These are phyloP conservation scores for Rhyzopertha dominica DNA, from an alignment of 1,140 invertebrate genomes.

Conservation along the genomic window DNA sequence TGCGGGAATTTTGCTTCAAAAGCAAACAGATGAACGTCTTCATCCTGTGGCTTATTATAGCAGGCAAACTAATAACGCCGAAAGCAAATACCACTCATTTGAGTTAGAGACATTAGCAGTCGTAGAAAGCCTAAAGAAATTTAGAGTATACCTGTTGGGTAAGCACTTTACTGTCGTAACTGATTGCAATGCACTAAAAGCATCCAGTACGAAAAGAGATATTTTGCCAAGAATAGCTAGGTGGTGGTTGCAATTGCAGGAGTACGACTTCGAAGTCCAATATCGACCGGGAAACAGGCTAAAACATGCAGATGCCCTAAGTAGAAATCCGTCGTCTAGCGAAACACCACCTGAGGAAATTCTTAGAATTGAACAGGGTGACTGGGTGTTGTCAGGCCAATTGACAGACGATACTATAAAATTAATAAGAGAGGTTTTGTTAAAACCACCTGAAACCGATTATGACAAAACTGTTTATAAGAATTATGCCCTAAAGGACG, in stretches of 20 bases:
- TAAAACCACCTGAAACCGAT: slow-evolving; percentile 17
- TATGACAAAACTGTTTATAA: slow-evolving; percentile 25
- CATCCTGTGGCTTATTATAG: slow-evolving; percentile 24
- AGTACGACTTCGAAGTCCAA: slow-evolving; percentile 32
- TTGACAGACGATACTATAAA: slow-evolving; percentile 17
- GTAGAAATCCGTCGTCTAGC: slow-evolving; percentile 23
- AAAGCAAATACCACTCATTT: slow-evolving; percentile 38
- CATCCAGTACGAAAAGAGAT: slow-evolving; percentile 25
- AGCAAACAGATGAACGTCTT: slow-evolving; percentile 15
- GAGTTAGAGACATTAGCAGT: slow-evolving; percentile 36
- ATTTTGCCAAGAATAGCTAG: slow-evolving; percentile 30
- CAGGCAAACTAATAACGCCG: slow-evolving; percentile 26
- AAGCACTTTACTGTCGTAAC: slow-evolving; percentile 26
- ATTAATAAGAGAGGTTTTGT: slow-evolving; percentile 11
- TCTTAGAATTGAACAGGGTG: slow-evolving; percentile 9
- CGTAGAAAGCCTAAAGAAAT: slow-evolving; percentile 20
- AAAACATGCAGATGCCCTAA: slow-evolving; percentile 36
- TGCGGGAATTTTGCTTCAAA: slow-evolving; percentile 38
- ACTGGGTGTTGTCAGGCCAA: slow-evolving; percentile 22
- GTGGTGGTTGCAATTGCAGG: slow-evolving; percentile 35
- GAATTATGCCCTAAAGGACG: slow-evolving; percentile 31
- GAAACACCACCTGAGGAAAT: background rate
- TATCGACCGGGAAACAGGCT: slow-evolving; percentile 32
- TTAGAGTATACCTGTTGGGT: slow-evolving; percentile 24
- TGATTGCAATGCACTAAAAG: slow-evolving; percentile 29